A percentile compares a stretch with the other conserved stretches of the same genome.
These are phyloP conservation scores for Therioaphis trifolii DNA, from an alignment of 2,888 invertebrate genomes.

Conservation along the genomic window DNA sequence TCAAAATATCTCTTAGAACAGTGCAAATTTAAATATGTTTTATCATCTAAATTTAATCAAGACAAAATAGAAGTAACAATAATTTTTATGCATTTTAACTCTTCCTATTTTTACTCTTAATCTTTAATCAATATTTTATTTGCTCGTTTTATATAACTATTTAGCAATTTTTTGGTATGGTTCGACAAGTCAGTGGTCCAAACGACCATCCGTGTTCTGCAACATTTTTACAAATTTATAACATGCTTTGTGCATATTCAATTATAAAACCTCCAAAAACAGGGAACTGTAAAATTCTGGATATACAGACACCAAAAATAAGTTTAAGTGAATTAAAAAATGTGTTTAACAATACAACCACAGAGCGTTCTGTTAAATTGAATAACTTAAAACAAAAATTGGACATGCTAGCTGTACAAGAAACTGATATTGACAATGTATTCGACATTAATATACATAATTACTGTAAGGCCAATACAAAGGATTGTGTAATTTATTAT, in stretches of 20 bases:
- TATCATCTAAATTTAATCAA: too few relatives aligned
- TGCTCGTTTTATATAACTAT: too few relatives aligned
- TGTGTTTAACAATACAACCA: background rate
- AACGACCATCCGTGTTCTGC: slow-evolving; percentile 8
- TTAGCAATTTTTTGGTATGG: slow-evolving; percentile 11
- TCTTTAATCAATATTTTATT: too few relatives aligned
- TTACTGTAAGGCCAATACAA: background rate
- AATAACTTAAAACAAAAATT: background rate
- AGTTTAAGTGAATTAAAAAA: background rate
- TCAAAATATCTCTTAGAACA: too few relatives aligned
- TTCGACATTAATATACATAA: background rate
- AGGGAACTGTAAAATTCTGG: background rate
- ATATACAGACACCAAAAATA: background rate
- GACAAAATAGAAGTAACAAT: too few relatives aligned
- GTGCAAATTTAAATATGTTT: too few relatives aligned
- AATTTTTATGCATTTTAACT: too few relatives aligned
- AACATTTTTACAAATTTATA: slow-evolving; percentile 6
- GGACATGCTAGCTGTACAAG: background rate
- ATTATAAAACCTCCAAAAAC: background rate
- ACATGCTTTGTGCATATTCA: background rate
- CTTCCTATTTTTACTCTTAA: too few relatives aligned
- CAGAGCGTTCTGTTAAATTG: background rate
- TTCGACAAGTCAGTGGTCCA: background rate
- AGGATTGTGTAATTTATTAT: too few relatives aligned
- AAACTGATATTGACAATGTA: background rate